These are phyloP conservation scores for Enoplosus armatus DNA, from an alignment of 2,797 vertebrate genomes.

Conservation along the genomic window DNA sequence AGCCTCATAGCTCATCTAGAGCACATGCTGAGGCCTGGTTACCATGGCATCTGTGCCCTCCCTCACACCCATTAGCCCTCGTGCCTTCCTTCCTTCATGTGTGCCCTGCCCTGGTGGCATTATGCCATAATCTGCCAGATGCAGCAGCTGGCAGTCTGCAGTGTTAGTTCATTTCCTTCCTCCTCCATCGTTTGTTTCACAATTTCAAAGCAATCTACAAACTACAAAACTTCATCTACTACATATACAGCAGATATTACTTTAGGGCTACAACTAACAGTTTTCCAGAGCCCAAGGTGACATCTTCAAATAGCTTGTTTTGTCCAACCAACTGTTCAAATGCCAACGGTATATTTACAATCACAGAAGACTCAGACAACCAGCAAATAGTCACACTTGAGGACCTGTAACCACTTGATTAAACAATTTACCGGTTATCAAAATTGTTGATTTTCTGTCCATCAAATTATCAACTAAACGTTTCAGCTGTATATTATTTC, in stretches of 20 bases:
- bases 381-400: background rate
- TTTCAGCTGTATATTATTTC: background rate
- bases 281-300: background rate
- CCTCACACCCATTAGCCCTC: slow-evolving; percentile 63
- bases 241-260: background rate
- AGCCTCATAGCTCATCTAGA: slow-evolving; percentile 48
- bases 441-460: background rate
- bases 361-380: background rate
- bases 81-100: slow-evolving; percentile 54
- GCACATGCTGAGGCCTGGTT: slow-evolving; percentile 66
- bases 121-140: slow-evolving; percentile 68
- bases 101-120: slow-evolving; percentile 57
- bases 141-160: slow-evolving; percentile 63
- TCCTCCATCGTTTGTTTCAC: slow-evolving; percentile 35
- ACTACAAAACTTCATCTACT: slow-evolving; percentile 1
- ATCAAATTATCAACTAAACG: background rate
- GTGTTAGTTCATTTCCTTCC: slow-evolving; percentile 37
- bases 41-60: slow-evolving; percentile 74
- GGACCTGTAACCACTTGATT: background rate
- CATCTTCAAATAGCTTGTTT: background rate
- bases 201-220: slow-evolving; percentile 20
- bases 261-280: background rate
- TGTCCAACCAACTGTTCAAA: background rate
- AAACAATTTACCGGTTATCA: background rate
- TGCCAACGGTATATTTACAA: background rate